Base-by-base conservation (phyloP, 1,140 invertebrate species). In the Drosophila pectinifera region DNA sequence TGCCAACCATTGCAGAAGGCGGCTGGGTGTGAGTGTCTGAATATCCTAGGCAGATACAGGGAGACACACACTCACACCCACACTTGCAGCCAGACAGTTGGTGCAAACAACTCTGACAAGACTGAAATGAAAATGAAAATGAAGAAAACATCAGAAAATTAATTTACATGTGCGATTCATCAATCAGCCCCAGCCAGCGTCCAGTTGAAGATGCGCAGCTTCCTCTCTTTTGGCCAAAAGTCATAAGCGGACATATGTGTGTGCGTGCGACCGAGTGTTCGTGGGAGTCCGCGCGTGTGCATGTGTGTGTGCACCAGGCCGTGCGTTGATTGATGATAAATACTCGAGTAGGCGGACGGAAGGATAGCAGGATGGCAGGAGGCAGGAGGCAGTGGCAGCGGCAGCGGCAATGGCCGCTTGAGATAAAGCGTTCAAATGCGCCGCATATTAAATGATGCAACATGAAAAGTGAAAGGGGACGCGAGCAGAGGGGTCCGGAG, bases 111-210 rank as follows among this genome's bases (percentile, higher is more conserved):
- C 73, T 70, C 83, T 83, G 72, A 89, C 80, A 88, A 88, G 76
- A 63, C 28, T 57, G 53, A 54, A 62, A 55, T 48, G 56, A 72
- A 80, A 73, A 81, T 28, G 28, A 65, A 80, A 80, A 84, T 84
- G 74, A 89, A 84, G 80, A 84, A 84, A 89, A 80, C 85, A 78
- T 74, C 76, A 69, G 84, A 70, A 89, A 89, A 89, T 89, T 89
- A 89, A 89, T 89, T 89, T 89, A 89, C 84, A 89, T 89, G 69
- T 89, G 68, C 84, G 80, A 89, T 89, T 89, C 84, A 89, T 89
- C 84, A 89, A 89, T 89, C 84, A 89, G 78, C 24, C 42, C 64
- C 48, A 61, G 54, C 67, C 53, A 53, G 46, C 22, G 51, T 63
- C 61, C 64, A 72, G 57, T 54, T 48, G 63, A 68, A 82, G 79